These are phyloP conservation scores for Micrastur ruficollis DNA, from an alignment of 2,797 vertebrate genomes.

Conservation along the genomic window DNA sequence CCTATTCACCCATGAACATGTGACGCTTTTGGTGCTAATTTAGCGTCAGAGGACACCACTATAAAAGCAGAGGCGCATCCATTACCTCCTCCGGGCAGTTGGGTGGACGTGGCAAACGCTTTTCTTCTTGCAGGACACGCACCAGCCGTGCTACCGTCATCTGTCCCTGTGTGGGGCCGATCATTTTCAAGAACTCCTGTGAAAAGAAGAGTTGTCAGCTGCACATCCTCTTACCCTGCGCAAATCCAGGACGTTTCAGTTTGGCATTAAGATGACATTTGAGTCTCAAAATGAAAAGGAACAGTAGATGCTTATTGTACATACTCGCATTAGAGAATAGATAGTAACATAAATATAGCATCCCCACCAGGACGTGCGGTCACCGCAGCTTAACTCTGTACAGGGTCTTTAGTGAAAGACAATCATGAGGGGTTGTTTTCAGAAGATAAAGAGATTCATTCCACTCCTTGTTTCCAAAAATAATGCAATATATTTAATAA, in stretches of 20 bases:
- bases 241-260: rapidly evolving
- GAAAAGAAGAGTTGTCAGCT: not conserved
- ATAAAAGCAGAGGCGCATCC: rapidly evolving
- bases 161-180: constrained; percentile 89
- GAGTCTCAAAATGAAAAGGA: not conserved
- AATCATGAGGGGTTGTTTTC: rapidly evolving
- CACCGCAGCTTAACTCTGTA: not conserved
- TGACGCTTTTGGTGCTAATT: not conserved
- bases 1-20: rapidly evolving
- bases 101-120: constrained; percentile 84
- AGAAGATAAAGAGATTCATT: too few relatives aligned
- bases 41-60: rapidly evolving
- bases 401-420: not conserved
- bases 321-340: rapidly evolving
- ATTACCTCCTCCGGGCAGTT: constrained; percentile 82
- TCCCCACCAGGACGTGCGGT: not conserved
- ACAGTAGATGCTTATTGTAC: rapidly evolving
- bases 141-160: constrained; percentile 92
- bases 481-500: rapidly evolving
- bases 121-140: constrained; percentile 83
- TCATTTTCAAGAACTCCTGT: constrained; percentile 90
- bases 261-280: not conserved
- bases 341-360: rapidly evolving
- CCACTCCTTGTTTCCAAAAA: not conserved
- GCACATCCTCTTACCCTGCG: rapidly evolving